A percentile compares a stretch with the other conserved stretches of the same genome.
These are phyloP conservation scores for Trichomycterus rosablanca DNA, from an alignment of 2,113 vertebrate species.

Conservation along the genomic window DNA sequence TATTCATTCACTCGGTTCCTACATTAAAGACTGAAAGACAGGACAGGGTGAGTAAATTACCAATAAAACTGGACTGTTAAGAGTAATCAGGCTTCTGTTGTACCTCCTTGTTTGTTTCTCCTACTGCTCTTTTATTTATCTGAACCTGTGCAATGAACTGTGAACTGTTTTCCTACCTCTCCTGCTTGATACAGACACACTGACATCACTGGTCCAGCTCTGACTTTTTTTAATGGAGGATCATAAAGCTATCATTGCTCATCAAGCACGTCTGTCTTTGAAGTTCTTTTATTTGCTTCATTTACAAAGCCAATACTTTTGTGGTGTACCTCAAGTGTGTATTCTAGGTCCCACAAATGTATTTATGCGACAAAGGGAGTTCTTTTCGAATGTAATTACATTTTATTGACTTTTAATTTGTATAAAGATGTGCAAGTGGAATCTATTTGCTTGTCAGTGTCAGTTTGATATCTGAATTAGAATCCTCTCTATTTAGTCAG, in stretches of 20 bases:
- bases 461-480: no score
- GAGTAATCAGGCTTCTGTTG: conserved; percentile 54
- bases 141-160: conserved; percentile 33
- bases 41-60: conserved; percentile 52
- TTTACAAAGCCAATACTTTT: no score
- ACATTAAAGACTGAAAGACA: conserved; percentile 57
- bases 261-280: background rate
- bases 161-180: no score
- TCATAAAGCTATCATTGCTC: no score
- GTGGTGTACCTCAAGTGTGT: no score
- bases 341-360: no score
- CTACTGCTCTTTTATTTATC: conserved; percentile 33
- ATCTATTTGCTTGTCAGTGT: background rate
- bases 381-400: no score
- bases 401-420: background rate
- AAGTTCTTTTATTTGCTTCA: conserved; percentile 20
- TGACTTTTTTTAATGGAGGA: no score
- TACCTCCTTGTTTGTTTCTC: conserved; percentile 22
- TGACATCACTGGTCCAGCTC: no score
- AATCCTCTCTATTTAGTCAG: no score
- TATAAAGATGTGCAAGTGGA: background rate
- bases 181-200: no score
- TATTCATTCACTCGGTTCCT: background rate
- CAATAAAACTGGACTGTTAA: conserved; percentile 49
- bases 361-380: no score